Evolutionary conservation across 2,888 invertebrate genomes (phyloP).

Genomic region (Drosophila anomalata): DNA sequence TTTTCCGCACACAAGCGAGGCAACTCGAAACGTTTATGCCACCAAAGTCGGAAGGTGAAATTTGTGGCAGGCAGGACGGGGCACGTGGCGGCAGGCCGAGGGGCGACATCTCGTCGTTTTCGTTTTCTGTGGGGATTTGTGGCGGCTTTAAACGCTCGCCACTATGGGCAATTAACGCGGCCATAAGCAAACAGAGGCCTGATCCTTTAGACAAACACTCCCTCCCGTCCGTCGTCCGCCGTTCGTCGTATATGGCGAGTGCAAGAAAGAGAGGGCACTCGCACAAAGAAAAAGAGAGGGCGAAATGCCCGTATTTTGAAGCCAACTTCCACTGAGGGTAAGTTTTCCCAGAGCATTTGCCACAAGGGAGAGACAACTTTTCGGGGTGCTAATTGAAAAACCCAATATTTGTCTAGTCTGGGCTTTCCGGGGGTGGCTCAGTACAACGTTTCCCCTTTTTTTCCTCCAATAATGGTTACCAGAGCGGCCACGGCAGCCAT

Average conservation of each 20-base stretch:
- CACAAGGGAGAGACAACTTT: conserved; percentile 34
- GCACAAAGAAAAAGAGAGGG: conserved; percentile 4
- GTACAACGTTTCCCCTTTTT: not conserved
- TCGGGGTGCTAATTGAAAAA: conserved; percentile 74
- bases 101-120: conserved; percentile 54
- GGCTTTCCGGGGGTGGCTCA: conserved; percentile 34
- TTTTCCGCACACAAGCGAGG: conserved; percentile 62
- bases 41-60: conserved; percentile 13
- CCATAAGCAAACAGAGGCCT: conserved; percentile 80
- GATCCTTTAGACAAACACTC: conserved; percentile 82
- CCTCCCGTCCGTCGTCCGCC: conserved; percentile 12
- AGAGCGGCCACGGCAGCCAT: conserved; percentile 51
- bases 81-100: conserved; percentile 27
- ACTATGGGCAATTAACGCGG: conserved; percentile 82
- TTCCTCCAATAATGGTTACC: conserved; percentile 25
- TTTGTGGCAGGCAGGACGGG: conserved; percentile 5
- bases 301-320: conserved; percentile 4
- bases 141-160: conserved; percentile 82
- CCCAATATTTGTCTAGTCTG: conserved; percentile 69
- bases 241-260: no score
- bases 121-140: conserved; percentile 57
- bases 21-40: conserved; percentile 9
- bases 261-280: conserved; percentile 4
- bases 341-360: conserved; percentile 18
- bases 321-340: conserved; percentile 21